Base-by-base conservation (phyloP, 2,113 vertebrate genomes). In the Emydocephalus ijimae region DNA sequence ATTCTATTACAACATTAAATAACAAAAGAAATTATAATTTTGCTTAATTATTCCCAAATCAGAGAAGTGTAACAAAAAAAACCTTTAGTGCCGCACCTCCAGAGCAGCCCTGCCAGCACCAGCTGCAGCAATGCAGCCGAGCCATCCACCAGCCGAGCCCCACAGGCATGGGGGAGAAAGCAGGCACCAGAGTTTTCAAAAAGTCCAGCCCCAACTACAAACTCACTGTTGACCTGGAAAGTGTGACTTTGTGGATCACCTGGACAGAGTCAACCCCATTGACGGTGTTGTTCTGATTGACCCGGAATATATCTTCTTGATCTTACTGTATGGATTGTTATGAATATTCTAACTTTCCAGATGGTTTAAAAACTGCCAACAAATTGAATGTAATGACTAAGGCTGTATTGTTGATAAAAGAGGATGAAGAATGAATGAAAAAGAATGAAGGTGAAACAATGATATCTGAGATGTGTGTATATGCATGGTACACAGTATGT, bases 221-320 rank as follows among this genome's bases (percentile, higher is more conserved):
- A 52, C 97, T 99, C 91, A 99, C 98, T 0, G 98, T 99, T 59
- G 99, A 99, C 95, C 96, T 99, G 96, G 98, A 59, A 99, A 99
- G 96, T 97, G 98, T 61, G 98, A 99, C 97, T 99, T 99, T 93
- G 98, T 99, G 96, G 98, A 99, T 93, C 98, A 99, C 95, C 97
- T 99, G 96, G 98, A 99, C 95, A 98, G 98, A 55, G 98, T 99
- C 81, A 98, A 99, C 93, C 98, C 98, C 54, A 98, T 99, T 10
- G 98, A 52, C 11, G 0, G 50, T 2, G 2, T 52, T 12, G 50
- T 52, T 52, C 50, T 52, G 50, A 10, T 52, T 52, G 50, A 52
- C 10, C 50, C 50, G 1, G 11, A 52, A 54, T 54, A 15, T 54
- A 54, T 54, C 14, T 54, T 54, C 52, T 54, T 54, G 52, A 26